Conservation (phyloP, 2,888 invertebrate genomes). For the Lysandra coridon region DNA sequence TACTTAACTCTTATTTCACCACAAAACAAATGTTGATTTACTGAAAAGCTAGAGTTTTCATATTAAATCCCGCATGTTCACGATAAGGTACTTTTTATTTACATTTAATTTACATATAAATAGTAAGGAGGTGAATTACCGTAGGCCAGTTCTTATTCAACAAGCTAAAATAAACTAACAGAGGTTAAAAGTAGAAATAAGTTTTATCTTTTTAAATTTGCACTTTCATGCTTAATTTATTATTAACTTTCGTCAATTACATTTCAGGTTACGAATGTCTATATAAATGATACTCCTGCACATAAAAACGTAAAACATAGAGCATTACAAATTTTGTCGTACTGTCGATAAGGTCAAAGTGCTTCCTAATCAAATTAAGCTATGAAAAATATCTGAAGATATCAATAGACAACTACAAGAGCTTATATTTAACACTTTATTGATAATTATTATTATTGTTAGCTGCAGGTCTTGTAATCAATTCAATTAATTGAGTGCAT, state of each 20-base stretch:
- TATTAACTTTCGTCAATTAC: too few relatives aligned
- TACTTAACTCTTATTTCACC: background rate
- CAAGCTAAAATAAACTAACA: background rate
- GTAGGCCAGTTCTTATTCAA: background rate
- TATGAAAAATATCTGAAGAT: too few relatives aligned
- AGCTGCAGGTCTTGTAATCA: background rate
- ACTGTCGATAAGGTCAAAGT: too few relatives aligned
- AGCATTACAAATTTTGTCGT: too few relatives aligned
- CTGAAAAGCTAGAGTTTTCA: background rate
- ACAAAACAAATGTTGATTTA: conserved; percentile 3
- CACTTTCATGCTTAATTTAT: too few relatives aligned
- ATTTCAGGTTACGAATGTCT: too few relatives aligned
- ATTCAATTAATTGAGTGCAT: background rate
- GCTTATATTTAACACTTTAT: too few relatives aligned
- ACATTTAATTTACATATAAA: conserved; percentile 7
- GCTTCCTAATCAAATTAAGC: too few relatives aligned
- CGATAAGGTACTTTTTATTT: background rate
- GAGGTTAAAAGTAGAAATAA: background rate
- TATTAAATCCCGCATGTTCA: background rate
- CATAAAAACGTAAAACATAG: too few relatives aligned
- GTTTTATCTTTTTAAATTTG: too few relatives aligned
- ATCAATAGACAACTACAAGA: too few relatives aligned
- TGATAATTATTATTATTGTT: background rate
- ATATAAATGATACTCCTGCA: too few relatives aligned
- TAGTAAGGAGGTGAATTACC: background rate